Evolutionary conservation across 1,140 invertebrate species (phyloP), one percentile per base, ranked within the genome.

Genomic region (Dufourea novaeangliae): DNA sequence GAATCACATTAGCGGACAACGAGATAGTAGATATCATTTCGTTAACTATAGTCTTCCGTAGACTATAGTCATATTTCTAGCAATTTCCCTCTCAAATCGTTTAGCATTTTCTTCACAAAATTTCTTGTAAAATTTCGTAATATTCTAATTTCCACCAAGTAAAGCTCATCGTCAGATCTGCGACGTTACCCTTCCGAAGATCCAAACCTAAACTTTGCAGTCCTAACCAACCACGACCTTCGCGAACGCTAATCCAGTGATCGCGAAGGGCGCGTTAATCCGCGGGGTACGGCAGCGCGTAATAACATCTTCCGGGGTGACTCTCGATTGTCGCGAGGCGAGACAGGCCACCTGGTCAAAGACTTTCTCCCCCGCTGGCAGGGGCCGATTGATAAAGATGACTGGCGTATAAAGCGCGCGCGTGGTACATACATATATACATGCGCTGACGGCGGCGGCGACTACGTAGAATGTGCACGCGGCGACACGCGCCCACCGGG

Each of bases 401-500:
- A 37, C n/a, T 25, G 34, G 25, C 46, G 61, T n/a, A 34, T 37
- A 41, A 74, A 37, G 44, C 46, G 44, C 12, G 17, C 37, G 17
- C 17, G 12, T 27, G 2, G 37, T n/a, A n/a, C n/a, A n/a, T n/a
- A n/a, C n/a, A n/a, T n/a, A n/a, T n/a, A n/a, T n/a, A n/a, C n/a
- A n/a, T n/a, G 12, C 29, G 59, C 17, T 22, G 27, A 50, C 37
- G 52, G 52, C 22, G n/a, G 41, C 20, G 41, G 12, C 14, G 20
- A 17, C 14, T 14, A 20, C 46, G 41, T 14, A 39, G 73, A 57
- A 69, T 7, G 63, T 69, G 27, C 27, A 69, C 20, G 57, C 75
- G 75, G 71, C 75, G 75, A 70, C 75, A 77, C 74, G 74, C 74
- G 75, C 75, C 75, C 29, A 4, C 1, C 8, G 44, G 68, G 72